phyloP scores from a whole-genome alignment of 2,113 vertebrate genomes.

The Hylia prasina region DNA sequence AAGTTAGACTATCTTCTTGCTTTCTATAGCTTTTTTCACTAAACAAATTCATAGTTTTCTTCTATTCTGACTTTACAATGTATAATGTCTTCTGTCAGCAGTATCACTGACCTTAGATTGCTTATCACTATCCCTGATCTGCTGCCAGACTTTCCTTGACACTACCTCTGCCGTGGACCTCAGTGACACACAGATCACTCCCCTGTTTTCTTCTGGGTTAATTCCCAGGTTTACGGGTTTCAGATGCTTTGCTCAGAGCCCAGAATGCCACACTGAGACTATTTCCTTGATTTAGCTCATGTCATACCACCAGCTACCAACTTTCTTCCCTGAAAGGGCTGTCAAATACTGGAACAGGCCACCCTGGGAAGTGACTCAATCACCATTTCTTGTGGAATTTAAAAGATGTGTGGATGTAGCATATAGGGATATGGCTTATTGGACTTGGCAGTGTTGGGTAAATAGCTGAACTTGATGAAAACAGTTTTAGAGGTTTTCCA shows the following conservation, averaged over 20 bases:
- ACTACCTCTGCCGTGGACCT: not conserved
- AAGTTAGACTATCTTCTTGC: not conserved
- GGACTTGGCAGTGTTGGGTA: not conserved
- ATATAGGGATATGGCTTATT: not conserved
- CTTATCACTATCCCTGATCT: not conserved
- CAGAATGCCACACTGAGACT: not conserved
- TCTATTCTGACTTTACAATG: not conserved
- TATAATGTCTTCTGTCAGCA: not conserved
- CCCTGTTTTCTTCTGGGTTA: not conserved
- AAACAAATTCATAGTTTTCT: not conserved
- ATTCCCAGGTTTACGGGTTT: not conserved
- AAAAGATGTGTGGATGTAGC: not conserved
- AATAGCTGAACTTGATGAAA: not conserved
- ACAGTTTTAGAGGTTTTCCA: not conserved
- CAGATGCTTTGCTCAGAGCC: not conserved
- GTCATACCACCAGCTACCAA: not conserved
- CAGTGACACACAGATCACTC: not conserved
- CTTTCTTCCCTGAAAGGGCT: not conserved
- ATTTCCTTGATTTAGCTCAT: not conserved
- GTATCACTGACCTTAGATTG: not conserved
- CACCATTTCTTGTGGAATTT: not conserved
- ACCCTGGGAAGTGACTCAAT: not conserved
- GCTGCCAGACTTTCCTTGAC: not conserved
- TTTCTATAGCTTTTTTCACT: not conserved
- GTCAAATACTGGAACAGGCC: not conserved